These are phyloP conservation scores for Andrena praecox DNA, from an alignment of 2,888 invertebrate species.

Conservation along the genomic window DNA sequence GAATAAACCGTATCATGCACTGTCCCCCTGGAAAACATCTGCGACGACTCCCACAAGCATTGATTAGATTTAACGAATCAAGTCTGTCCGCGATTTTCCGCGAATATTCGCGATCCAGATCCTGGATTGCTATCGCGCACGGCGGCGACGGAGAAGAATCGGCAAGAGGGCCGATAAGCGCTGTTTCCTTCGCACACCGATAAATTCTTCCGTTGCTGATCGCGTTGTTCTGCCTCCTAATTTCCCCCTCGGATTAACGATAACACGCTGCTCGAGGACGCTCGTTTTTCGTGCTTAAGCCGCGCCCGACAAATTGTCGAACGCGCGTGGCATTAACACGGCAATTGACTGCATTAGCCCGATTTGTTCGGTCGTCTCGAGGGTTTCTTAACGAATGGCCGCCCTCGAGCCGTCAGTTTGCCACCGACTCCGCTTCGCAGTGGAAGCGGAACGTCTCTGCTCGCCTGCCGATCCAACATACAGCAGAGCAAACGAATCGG, in stretches of 20 bases:
- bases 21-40: constrained; percentile 14
- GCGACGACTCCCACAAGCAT: constrained; percentile 8
- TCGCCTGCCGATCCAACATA: too few species aligned
- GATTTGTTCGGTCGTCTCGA: constrained; percentile 37
- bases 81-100: neutral
- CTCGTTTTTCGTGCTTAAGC: constrained; percentile 9
- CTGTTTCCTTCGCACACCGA: neutral
- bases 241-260: constrained; percentile 20
- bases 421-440: neutral
- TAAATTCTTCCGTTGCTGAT: neutral
- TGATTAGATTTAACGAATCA: constrained; percentile 17
- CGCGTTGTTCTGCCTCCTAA: neutral
- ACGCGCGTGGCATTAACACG: constrained; percentile 34
- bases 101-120: neutral
- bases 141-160: neutral
- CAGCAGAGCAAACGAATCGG: too few species aligned
- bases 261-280: neutral
- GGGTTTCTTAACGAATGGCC: constrained; percentile 43
- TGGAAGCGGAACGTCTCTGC: neutral
- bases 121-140: too few species aligned
- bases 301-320: constrained; percentile 17
- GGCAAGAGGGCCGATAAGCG: too few species aligned
- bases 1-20: constrained; percentile 33
- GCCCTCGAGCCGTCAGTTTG: constrained; percentile 2
- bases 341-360: constrained; percentile 34